Conservation (phyloP, 2,113 vertebrate species). For the Pteropus alecto region DNA sequence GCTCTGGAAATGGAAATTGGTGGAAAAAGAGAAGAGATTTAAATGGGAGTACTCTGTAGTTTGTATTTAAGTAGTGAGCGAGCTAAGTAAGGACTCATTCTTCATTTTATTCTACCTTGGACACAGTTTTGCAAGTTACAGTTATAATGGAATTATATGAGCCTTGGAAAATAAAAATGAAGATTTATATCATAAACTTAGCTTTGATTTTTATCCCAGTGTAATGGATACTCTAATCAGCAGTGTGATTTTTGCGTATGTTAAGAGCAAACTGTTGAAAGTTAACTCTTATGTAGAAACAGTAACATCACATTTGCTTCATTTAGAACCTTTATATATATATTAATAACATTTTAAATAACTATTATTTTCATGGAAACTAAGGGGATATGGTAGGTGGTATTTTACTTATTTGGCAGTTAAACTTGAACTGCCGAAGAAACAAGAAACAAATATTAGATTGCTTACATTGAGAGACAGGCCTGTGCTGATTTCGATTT, state of each 20-base stretch:
- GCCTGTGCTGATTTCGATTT: background rate
- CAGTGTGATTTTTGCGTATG: constrained; percentile 21
- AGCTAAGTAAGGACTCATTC: background rate
- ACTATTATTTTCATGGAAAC: constrained; percentile 37
- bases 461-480: background rate
- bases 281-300: background rate
- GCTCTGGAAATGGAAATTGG: constrained; percentile 31
- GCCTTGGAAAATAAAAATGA: constrained; percentile 33
- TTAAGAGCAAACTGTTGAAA: constrained; percentile 3
- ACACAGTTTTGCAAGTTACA: background rate
- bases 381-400: background rate
- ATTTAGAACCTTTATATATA: background rate
- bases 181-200: constrained; percentile 12
- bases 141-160: background rate
- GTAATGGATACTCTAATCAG: background rate
- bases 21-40: constrained; percentile 5
- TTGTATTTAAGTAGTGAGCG: background rate
- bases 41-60: background rate
- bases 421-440: constrained; percentile 10
- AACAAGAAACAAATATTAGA: background rate
- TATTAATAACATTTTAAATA: background rate
- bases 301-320: background rate
- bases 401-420: background rate
- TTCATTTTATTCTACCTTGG: background rate
- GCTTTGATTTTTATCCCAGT: background rate